A percentile compares a stretch with the other conserved stretches of the same genome.
Conservation (phyloP, 2,888 invertebrate species). For the Flexamia atlantica region DNA sequence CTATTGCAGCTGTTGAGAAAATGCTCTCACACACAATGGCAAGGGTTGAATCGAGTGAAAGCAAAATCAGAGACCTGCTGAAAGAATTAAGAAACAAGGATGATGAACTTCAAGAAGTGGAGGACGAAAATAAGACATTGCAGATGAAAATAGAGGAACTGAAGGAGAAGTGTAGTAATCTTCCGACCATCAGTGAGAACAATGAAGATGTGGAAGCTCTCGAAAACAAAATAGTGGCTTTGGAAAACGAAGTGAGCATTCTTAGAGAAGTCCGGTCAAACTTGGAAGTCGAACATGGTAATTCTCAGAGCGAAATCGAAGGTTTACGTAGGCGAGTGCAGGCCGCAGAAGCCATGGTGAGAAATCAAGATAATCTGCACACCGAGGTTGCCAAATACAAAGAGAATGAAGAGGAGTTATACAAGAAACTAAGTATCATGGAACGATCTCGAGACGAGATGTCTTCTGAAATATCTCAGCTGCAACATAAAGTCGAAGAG, state of each 20-base stretch:
- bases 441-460: slow-evolving; percentile 56
- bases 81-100: slow-evolving; percentile 64
- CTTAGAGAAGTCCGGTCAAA: slow-evolving; percentile 70
- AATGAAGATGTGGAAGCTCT: slow-evolving; percentile 74
- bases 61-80: slow-evolving; percentile 48
- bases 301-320: slow-evolving; percentile 65
- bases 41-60: slow-evolving; percentile 48
- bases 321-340: slow-evolving; percentile 71
- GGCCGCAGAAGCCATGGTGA: slow-evolving; percentile 75
- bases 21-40: slow-evolving; percentile 49
- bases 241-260: slow-evolving; percentile 72
- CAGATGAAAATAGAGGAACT: slow-evolving; percentile 72
- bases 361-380: slow-evolving; percentile 77
- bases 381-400: slow-evolving; percentile 73
- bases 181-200: slow-evolving; percentile 72
- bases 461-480: slow-evolving; percentile 71
- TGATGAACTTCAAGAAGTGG: slow-evolving; percentile 70
- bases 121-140: slow-evolving; percentile 67
- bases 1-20: slow-evolving; percentile 53
- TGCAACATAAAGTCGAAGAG: slow-evolving; percentile 74
- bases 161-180: slow-evolving; percentile 74
- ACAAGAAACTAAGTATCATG: slow-evolving; percentile 72
- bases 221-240: slow-evolving; percentile 74
- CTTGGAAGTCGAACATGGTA: slow-evolving; percentile 69
- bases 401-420: slow-evolving; percentile 73